These are phyloP conservation scores for Corynorhinus townsendii DNA, from an alignment of 2,113 vertebrate species.

Conservation along the genomic window DNA sequence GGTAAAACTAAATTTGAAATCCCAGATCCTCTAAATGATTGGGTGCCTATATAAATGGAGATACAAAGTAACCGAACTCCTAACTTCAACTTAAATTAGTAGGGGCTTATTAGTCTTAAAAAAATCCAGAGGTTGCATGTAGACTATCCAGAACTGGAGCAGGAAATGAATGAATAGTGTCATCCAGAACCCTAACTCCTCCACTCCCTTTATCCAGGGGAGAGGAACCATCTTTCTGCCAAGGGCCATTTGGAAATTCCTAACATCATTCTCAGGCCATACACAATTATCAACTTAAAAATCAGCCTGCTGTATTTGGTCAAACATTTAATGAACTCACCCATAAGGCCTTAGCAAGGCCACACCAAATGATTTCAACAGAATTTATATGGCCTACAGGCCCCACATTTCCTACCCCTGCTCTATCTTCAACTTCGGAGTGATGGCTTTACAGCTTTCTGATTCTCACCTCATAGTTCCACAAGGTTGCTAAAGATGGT, in stretches of 20 bases:
- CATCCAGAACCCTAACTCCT: neutral
- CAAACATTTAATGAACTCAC: too few relatives aligned
- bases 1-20: neutral
- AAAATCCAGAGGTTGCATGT: neutral
- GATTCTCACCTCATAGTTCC: accelerated
- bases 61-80: neutral
- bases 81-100: neutral
- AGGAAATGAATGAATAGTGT: accelerated
- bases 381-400: too few relatives aligned
- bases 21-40: neutral
- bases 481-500: neutral
- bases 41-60: accelerated
- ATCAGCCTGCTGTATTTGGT: too few relatives aligned
- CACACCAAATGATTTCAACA: too few relatives aligned
- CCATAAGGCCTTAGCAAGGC: too few relatives aligned
- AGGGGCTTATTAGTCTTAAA: neutral
- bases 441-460: neutral
- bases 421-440: neutral
- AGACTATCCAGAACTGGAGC: neutral
- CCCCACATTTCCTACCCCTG: too few relatives aligned
- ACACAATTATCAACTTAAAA: too few relatives aligned
- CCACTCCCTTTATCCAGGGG: neutral
- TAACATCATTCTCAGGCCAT: too few relatives aligned
- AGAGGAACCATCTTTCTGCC: too few relatives aligned
- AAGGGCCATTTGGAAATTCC: too few relatives aligned